Evolutionary conservation across 2,797 vertebrate species (phyloP).

Genomic region (Esox lucius): DNA sequence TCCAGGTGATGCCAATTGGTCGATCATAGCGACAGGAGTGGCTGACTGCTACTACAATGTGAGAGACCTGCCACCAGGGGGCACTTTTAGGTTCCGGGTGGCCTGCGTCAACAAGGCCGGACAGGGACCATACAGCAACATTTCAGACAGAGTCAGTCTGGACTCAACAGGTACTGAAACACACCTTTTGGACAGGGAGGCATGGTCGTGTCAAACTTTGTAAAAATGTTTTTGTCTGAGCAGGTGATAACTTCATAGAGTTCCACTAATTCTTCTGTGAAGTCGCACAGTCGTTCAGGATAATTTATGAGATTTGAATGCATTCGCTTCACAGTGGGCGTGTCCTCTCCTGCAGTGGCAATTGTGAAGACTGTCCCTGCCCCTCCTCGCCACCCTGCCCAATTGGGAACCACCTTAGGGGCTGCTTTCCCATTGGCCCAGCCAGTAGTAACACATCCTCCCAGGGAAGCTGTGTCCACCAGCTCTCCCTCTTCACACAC

Average conservation of each 20-base stretch:
- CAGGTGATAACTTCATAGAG: background rate
- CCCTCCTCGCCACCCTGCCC: constrained; percentile 31
- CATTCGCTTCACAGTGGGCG: constrained; percentile 48
- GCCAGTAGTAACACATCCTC: constrained; percentile 30
- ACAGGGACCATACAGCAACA: constrained; percentile 86
- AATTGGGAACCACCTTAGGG: constrained; percentile 21
- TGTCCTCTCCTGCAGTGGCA: constrained; percentile 35
- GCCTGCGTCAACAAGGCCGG: constrained; percentile 91
- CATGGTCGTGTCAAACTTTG: background rate
- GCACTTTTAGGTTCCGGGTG: constrained; percentile 81
- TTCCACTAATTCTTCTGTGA: background rate
- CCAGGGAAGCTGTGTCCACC: constrained; percentile 21
- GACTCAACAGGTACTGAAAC: constrained; percentile 69
- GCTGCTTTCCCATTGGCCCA: constrained; percentile 16
- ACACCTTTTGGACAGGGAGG: background rate
- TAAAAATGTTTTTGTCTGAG: background rate
- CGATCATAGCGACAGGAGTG: constrained; percentile 80
- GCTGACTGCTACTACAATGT: constrained; percentile 91
- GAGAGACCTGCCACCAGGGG: constrained; percentile 77
- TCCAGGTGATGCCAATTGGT: constrained; percentile 85
- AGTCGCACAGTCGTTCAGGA: background rate
- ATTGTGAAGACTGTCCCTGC: constrained; percentile 46
- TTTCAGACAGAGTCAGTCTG: constrained; percentile 78
- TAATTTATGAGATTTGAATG: background rate
- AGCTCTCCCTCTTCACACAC: constrained; percentile 25